These are phyloP conservation scores for Etheostoma spectabile DNA, from an alignment of 2,113 vertebrate genomes.

Conservation along the genomic window DNA sequence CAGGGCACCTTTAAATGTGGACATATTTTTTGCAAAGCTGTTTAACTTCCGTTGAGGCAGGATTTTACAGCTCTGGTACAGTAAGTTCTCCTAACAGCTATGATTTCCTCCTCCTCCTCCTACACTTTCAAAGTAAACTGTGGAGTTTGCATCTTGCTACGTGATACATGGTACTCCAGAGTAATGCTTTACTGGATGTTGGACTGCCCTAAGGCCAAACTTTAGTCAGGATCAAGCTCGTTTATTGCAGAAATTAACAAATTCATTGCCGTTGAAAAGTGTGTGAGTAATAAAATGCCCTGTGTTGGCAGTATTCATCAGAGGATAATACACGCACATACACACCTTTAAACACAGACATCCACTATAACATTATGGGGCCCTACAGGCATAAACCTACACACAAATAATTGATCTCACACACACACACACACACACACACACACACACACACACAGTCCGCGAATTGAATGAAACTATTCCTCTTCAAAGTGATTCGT, in stretches of 20 bases:
- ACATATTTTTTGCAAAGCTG: neutral
- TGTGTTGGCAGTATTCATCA: neutral
- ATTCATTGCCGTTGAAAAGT: neutral
- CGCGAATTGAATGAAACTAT: too few species aligned
- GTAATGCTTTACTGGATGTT: neutral
- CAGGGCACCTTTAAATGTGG: too few species aligned
- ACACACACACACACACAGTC: constrained; percentile 16
- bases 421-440: constrained; percentile 9
- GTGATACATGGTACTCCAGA: neutral
- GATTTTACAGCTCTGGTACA: neutral
- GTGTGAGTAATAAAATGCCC: neutral
- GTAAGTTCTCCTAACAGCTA: neutral
- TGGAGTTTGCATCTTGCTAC: neutral
- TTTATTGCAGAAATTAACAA: neutral
- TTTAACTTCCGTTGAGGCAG: neutral
- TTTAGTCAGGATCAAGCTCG: neutral
- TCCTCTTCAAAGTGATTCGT: too few species aligned
- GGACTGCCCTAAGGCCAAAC: neutral
- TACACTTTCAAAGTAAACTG: neutral
- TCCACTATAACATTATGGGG: constrained; percentile 25
- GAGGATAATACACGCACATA: neutral
- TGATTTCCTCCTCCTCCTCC: neutral
- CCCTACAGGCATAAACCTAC: constrained; percentile 21
- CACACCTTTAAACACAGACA: constrained; percentile 10
- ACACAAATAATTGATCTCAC: constrained; percentile 20